Evolutionary conservation across 2,797 vertebrate genomes (phyloP).

Genomic region (Botia almorhae): DNA sequence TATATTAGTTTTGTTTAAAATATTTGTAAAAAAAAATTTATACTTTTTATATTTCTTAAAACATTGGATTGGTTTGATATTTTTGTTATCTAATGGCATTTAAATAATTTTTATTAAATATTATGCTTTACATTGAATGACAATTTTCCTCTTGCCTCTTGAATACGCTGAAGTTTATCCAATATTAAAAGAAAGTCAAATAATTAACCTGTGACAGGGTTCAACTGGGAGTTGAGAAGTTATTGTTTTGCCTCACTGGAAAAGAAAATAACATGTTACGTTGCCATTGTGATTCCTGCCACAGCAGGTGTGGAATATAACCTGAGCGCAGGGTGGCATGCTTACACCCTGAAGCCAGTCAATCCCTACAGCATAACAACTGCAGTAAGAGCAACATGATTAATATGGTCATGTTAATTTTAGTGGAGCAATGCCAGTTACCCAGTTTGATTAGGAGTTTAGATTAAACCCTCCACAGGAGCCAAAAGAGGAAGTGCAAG

Average conservation of each 20-base stretch:
- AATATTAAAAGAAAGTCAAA: conserved; percentile 1
- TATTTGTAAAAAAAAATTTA: too few species aligned
- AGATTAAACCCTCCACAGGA: conserved; percentile 45
- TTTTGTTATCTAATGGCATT: too few species aligned
- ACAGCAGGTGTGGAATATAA: conserved; percentile 58
- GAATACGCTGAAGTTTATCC: background rate
- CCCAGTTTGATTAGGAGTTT: conserved; percentile 39
- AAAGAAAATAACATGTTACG: conserved; percentile 50
- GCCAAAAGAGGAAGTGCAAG: conserved; percentile 60
- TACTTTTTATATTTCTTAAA: too few species aligned
- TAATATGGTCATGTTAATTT: conserved; percentile 2
- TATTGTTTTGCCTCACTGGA: conserved; percentile 51
- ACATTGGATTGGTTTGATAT: too few species aligned
- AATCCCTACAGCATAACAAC: conserved; percentile 30
- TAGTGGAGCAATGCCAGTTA: conserved; percentile 35
- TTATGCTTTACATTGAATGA: conserved; percentile 2
- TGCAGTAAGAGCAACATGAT: conserved; percentile 19
- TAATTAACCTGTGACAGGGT: conserved; percentile 38
- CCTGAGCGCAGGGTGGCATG: conserved; percentile 36
- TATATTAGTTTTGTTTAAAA: too few species aligned
- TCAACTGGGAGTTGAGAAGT: conserved; percentile 21
- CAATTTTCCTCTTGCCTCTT: background rate
- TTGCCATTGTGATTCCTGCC: conserved; percentile 47
- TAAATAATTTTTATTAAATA: background rate
- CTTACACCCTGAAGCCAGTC: conserved; percentile 57